These are phyloP conservation scores for Xestobium rufovillosum DNA, from an alignment of 2,888 invertebrate species.

Conservation along the genomic window DNA sequence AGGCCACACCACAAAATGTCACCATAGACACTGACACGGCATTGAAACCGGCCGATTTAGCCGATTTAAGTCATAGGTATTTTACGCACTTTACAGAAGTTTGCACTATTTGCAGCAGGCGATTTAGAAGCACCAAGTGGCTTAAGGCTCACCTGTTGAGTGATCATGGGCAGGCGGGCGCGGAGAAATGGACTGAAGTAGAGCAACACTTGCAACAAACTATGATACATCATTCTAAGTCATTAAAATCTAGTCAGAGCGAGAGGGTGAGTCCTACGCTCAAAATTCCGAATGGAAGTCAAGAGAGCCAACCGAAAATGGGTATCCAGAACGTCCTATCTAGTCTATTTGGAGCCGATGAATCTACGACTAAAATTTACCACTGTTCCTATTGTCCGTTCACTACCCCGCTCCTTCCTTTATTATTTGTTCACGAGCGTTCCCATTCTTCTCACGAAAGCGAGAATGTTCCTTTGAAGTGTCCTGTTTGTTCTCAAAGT, in stretches of 20 bases:
- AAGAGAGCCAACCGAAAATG: slow-evolving; percentile 31
- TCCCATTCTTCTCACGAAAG: slow-evolving; percentile 51
- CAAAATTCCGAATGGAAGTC: slow-evolving; percentile 51
- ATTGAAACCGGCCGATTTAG: slow-evolving; percentile 49
- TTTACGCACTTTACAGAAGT: slow-evolving; percentile 65
- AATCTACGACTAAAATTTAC: slow-evolving; percentile 62
- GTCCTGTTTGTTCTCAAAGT: slow-evolving; percentile 53
- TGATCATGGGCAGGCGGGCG: slow-evolving; percentile 69
- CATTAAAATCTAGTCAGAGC: slow-evolving; percentile 24
- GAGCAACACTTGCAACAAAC: slow-evolving; percentile 45
- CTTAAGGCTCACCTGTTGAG: slow-evolving; percentile 78
- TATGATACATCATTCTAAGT: slow-evolving; percentile 30
- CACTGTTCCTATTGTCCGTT: slow-evolving; percentile 87
- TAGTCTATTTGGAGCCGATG: slow-evolving; percentile 48
- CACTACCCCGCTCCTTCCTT: slow-evolving; percentile 80
- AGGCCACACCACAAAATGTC: slow-evolving; percentile 32
- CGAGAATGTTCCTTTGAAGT: slow-evolving; percentile 43
- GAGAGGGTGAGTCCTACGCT: slow-evolving; percentile 46
- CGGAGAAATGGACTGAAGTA: slow-evolving; percentile 55
- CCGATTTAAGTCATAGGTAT: slow-evolving; percentile 55
- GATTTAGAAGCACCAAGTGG: slow-evolving; percentile 84
- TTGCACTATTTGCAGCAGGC: slow-evolving; percentile 77
- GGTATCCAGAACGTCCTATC: slow-evolving; percentile 49
- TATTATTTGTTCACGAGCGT: slow-evolving; percentile 86
- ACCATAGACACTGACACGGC: slow-evolving; percentile 40